Conservation (phyloP, 2,888 invertebrate species). For the Nemapogon koenigi region DNA sequence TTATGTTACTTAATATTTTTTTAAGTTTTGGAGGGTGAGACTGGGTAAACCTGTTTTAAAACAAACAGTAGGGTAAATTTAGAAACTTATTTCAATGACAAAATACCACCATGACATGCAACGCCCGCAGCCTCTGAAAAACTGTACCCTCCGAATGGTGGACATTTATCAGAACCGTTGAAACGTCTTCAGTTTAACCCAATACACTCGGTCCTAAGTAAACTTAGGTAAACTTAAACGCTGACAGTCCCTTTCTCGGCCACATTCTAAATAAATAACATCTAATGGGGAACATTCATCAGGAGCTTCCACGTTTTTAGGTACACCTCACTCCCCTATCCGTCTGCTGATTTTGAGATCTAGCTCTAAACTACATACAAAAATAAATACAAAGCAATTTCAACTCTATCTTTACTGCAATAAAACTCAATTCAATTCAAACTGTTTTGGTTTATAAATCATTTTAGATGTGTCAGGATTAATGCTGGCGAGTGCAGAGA, state of each 20-base stretch:
- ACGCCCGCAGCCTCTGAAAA: constrained; percentile 4
- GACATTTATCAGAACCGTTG: constrained; percentile 21
- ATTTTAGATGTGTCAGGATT: constrained; percentile 51
- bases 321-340: constrained; percentile 49
- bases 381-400: constrained; percentile 17
- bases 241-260: constrained; percentile 52
- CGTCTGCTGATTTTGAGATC: constrained; percentile 48
- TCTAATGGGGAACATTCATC: constrained; percentile 67
- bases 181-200: constrained; percentile 58
- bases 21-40: no score
- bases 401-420: not conserved
- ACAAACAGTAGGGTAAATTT: no score
- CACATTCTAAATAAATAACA: constrained; percentile 67
- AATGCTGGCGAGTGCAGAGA: constrained; percentile 58
- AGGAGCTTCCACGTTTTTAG: constrained; percentile 63
- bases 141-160: constrained; percentile 50
- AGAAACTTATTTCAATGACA: constrained; percentile 31
- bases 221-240: constrained; percentile 60
- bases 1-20: no score
- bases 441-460: constrained; percentile 21
- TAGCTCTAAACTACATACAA: constrained; percentile 31
- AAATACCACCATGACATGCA: constrained; percentile 38
- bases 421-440: constrained; percentile 23
- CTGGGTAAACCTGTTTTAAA: no score
- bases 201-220: constrained; percentile 58